Percentiles rank a stretch among this genome's conserved stretches.
Evolutionary conservation across 1,140 invertebrate species (phyloP).

Genomic region (Tetranychus cinnabarinus): DNA sequence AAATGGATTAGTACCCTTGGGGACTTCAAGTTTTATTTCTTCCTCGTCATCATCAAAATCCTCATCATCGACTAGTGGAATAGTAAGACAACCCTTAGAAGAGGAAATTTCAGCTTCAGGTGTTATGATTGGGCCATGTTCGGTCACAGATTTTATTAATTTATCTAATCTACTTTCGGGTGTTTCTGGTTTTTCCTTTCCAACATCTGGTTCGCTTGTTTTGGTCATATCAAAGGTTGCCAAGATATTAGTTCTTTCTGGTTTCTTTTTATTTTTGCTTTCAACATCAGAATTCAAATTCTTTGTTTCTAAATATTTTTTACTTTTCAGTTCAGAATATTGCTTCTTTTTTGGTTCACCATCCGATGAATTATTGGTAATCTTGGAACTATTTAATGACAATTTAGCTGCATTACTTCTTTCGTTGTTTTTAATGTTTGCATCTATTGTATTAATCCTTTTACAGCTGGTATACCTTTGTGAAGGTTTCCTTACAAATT

Average conservation of each 20-base stretch:
- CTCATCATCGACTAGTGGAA: too few relatives aligned
- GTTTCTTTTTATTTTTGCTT: background rate
- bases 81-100: too few relatives aligned
- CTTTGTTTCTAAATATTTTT: background rate
- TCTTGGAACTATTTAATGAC: too few relatives aligned
- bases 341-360: background rate
- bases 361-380: too few relatives aligned
- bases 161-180: background rate
- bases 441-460: background rate
- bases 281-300: too few relatives aligned
- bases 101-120: too few relatives aligned
- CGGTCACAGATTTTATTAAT: background rate
- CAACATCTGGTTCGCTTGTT: background rate
- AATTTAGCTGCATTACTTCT: too few relatives aligned
- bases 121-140: background rate
- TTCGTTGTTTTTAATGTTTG: background rate
- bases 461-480: conserved; percentile 66
- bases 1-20: too few relatives aligned
- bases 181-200: background rate
- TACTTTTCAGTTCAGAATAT: background rate
- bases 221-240: background rate
- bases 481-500: conserved; percentile 82
- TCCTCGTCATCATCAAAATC: too few relatives aligned
- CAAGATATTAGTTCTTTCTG: background rate
- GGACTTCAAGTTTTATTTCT: too few relatives aligned